phyloP scores from a whole-genome alignment of 2,797 vertebrate species.

The Clarias laeviceps region DNA sequence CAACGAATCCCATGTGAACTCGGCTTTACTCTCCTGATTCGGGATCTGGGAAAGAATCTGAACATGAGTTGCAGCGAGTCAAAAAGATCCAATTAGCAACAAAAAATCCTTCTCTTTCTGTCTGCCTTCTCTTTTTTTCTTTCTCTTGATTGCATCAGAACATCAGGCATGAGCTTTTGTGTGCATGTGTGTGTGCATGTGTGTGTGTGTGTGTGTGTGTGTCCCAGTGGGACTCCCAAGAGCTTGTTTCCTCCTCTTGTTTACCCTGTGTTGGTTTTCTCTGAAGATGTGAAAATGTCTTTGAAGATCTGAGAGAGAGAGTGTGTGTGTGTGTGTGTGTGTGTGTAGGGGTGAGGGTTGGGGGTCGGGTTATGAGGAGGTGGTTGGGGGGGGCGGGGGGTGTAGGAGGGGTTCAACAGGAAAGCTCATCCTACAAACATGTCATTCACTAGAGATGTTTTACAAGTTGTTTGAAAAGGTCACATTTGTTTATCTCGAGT shows the following conservation, averaged over 20 bases:
- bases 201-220: conserved; percentile 17
- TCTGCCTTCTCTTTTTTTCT: not conserved
- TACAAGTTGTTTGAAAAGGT: not conserved
- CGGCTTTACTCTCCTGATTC: not conserved
- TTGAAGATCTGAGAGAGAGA: not conserved
- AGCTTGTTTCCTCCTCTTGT: not conserved
- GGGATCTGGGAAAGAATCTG: not conserved
- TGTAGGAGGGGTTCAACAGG: not conserved
- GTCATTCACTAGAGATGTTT: not conserved
- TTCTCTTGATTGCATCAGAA: conserved; percentile 21
- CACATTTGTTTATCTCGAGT: not conserved
- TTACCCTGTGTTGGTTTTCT: not conserved
- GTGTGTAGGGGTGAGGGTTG: not conserved
- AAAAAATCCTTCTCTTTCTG: not conserved
- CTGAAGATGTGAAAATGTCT: conserved; percentile 4
- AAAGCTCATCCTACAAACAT: not conserved
- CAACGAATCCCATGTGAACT: not conserved
- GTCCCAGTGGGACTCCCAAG: not conserved
- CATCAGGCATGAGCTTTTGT: not conserved
- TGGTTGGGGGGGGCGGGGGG: not conserved
- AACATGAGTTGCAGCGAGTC: not conserved
- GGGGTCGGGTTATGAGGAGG: too few species aligned
- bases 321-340: not conserved
- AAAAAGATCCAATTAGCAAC: conserved; percentile 11
- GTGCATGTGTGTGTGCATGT: not conserved